Evolutionary conservation across 2,888 invertebrate species (phyloP), one percentile per base, ranked within the genome.

Genomic region (Spodoptera exigua): DNA sequence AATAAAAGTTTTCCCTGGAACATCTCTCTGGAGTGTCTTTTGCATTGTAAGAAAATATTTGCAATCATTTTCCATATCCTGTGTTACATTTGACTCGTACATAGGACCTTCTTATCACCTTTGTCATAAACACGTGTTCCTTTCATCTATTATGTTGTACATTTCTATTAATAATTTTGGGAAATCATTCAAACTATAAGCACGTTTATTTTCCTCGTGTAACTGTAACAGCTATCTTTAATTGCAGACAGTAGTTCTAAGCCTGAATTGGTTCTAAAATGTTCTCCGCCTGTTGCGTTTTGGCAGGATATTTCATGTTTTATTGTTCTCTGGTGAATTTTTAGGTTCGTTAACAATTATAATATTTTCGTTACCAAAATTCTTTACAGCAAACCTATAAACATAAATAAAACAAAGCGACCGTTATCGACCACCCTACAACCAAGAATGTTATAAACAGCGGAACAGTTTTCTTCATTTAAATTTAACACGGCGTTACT

Each of bases 151-250:
- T 70, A 68, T 59, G 41, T 32, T 37, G 35, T 45, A 35, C 1
- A 37, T 43, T 54, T 47, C 62, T 76, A 65, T 54, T 65, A 45
- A 45, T 70, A 67, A 10, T 45, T 55, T 66, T 52, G 35, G 44
- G 35, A 11, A 52, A 56, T 61, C 18, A 18, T 47, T 60, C 47
- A 41, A 52, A 35, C 10, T n/a, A 44, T 45, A 41, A 40, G 57
- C 61, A 60, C 49, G 54, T 51, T 43, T 41, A 21, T 45, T 41
- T 34, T 12, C 32, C 43, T 58, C 55, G 53, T 53, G 49, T 18
- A 43, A 37, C 3, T n/a, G 16, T 35, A 35, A 45, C 17, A 49
- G 51, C 36, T 0, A 18, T 46, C 27, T 27, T 46, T 40, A 14
- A 45, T 21, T 43, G 5, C 27, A 46, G 35, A 51, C 17, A 11